These are phyloP conservation scores for Cherax quadricarinatus DNA, from an alignment of 1,140 invertebrate genomes.

Conservation along the genomic window DNA sequence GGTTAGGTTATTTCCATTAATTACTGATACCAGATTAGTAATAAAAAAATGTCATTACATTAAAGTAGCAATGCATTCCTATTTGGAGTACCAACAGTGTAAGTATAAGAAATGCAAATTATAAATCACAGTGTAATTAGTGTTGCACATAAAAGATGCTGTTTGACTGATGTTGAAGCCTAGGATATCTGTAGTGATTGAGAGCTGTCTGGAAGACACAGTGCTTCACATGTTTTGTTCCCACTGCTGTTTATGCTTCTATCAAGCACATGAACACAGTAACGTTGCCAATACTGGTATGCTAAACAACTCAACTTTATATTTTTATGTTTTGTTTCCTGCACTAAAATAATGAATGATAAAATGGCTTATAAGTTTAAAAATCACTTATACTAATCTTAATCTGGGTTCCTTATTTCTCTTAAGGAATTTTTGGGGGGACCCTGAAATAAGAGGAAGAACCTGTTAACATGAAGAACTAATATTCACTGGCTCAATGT, in stretches of 20 bases:
- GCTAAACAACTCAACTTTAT: constrained; percentile 30
- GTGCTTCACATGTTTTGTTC: constrained; percentile 18
- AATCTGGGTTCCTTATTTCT: constrained; percentile 18
- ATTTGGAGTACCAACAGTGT: constrained; percentile 1
- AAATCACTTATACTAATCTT: constrained; percentile 33
- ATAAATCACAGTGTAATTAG: background rate
- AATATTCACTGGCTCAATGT: background rate
- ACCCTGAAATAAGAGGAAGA: background rate
- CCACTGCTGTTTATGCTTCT: constrained; percentile 17
- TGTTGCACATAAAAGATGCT: constrained; percentile 12
- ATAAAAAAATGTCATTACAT: background rate
- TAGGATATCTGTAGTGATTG: background rate
- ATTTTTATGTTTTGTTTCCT: constrained; percentile 37
- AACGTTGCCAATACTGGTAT: constrained; percentile 32
- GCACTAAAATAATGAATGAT: constrained; percentile 45
- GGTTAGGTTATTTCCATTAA: background rate
- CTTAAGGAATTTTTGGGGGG: background rate
- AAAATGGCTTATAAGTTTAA: constrained; percentile 36
- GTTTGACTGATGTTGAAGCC: constrained; percentile 12
- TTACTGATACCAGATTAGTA: constrained; percentile 17
- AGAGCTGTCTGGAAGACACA: background rate
- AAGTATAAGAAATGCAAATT: background rate
- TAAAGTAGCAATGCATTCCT: background rate
- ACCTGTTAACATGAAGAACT: background rate
- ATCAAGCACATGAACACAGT: constrained; percentile 27